Conservation (phyloP, 2,888 invertebrate species). For the Strigamia crassipes region DNA sequence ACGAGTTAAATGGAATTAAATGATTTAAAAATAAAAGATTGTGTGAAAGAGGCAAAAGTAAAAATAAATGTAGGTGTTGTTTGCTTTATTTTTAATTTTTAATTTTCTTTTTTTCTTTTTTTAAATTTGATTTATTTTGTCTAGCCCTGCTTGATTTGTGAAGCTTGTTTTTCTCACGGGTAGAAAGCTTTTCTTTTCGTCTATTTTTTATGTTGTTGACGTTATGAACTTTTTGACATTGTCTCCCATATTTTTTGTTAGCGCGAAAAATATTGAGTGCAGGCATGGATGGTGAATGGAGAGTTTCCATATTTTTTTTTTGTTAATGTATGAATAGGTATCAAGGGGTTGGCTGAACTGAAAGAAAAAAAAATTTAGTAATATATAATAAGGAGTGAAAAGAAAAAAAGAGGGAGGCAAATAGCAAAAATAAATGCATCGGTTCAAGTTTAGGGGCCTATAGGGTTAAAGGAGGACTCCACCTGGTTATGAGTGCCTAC, state of each 20-base stretch:
- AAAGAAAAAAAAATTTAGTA: constrained; percentile 21
- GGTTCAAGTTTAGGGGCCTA: constrained; percentile 22
- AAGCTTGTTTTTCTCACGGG: constrained; percentile 34
- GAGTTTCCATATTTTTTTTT: not conserved
- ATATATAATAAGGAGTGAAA: constrained; percentile 14
- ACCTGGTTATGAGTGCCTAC: constrained; percentile 1
- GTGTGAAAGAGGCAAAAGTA: not conserved
- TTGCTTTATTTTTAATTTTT: not conserved
- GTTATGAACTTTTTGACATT: constrained; percentile 29
- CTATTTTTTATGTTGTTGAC: not conserved
- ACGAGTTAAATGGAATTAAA: not conserved
- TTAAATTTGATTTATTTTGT: constrained; percentile 23
- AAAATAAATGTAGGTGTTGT: not conserved
- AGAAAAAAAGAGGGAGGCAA: constrained; percentile 1
- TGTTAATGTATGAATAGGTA: not conserved
- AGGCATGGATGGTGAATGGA: constrained; percentile 6
- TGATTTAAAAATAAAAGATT: not conserved
- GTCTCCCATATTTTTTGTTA: constrained; percentile 32
- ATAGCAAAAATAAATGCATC: constrained; percentile 14
- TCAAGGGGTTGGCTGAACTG: constrained; percentile 16
- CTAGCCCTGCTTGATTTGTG: constrained; percentile 18
- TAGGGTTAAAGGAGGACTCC: constrained; percentile 26
- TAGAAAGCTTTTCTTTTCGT: not conserved
- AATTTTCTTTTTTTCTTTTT: no score
- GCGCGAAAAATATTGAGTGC: not conserved